Evolutionary conservation across 1,140 invertebrate genomes (phyloP).

Genomic region (Dryas iulia): DNA sequence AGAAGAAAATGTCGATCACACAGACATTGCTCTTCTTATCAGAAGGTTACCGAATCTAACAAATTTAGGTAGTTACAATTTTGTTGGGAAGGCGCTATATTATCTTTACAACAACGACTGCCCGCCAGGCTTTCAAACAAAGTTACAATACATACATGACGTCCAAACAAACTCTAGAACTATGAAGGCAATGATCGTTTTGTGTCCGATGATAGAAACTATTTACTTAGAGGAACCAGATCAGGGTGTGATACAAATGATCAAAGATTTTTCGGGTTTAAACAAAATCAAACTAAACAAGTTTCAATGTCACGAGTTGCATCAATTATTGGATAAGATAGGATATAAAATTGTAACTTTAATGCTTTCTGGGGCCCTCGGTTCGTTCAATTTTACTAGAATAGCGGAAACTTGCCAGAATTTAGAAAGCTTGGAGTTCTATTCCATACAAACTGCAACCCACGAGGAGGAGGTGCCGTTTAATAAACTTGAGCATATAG

Average conservation of each 20-base stretch:
- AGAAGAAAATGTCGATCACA: constrained; percentile 83
- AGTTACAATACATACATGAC: constrained; percentile 83
- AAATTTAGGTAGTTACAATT: constrained; percentile 83
- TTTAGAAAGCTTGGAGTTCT: constrained; percentile 82
- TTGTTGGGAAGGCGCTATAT: constrained; percentile 82
- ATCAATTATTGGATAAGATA: constrained; percentile 80
- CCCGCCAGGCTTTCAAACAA: constrained; percentile 78
- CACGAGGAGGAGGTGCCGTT: constrained; percentile 82
- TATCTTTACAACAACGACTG: constrained; percentile 79
- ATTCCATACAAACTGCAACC: constrained; percentile 81
- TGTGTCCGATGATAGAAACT: constrained; percentile 82
- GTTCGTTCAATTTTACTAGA: constrained; percentile 81
- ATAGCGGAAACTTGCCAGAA: constrained; percentile 81
- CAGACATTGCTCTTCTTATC: constrained; percentile 82
- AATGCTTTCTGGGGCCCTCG: constrained; percentile 82
- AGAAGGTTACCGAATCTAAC: constrained; percentile 82
- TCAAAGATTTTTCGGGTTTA: constrained; percentile 77
- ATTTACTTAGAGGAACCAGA: constrained; percentile 83
- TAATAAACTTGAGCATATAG: constrained; percentile 82
- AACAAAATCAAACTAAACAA: constrained; percentile 83
- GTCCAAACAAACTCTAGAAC: constrained; percentile 80
- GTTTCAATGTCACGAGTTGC: constrained; percentile 82
- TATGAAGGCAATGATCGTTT: constrained; percentile 80
- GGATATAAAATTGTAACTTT: constrained; percentile 81
- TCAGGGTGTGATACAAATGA: constrained; percentile 74